Conservation (phyloP, 1,140 invertebrate species). For the Plodia interpunctella region DNA sequence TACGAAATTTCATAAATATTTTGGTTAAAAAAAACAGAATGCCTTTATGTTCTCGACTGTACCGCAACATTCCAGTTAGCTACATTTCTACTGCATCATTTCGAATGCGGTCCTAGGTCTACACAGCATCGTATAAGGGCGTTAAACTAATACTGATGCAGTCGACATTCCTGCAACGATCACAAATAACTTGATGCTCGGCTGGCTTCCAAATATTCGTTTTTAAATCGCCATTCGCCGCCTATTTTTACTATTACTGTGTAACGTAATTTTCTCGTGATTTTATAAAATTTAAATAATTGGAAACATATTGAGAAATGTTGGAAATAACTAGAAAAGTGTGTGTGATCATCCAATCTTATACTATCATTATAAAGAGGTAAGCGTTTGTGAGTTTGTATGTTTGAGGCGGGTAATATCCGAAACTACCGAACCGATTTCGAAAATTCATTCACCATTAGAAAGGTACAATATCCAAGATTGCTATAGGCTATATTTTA, state of each 20-base stretch:
- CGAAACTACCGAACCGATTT: too few species aligned
- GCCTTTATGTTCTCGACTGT: not conserved
- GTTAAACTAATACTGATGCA: not conserved
- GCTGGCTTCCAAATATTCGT: slow-evolving; percentile 19
- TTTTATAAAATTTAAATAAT: not conserved
- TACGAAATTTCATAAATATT: too few species aligned
- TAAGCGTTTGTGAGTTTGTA: too few species aligned
- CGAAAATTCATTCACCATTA: too few species aligned
- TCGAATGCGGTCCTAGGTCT: not conserved
- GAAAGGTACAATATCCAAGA: too few species aligned
- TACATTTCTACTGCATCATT: not conserved
- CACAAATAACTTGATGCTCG: slow-evolving; percentile 12
- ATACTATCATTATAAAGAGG: too few species aligned
- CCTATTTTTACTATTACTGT: not conserved
- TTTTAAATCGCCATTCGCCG: slow-evolving; percentile 6
- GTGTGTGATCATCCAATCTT: too few species aligned
- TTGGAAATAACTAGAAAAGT: too few species aligned
- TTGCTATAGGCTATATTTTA: too few species aligned
- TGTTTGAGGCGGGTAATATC: too few species aligned
- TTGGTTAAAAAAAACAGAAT: too few species aligned
- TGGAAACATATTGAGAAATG: not conserved
- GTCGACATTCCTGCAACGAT: not conserved
- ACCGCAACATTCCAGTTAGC: not conserved
- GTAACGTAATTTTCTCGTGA: not conserved
- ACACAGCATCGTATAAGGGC: not conserved